A percentile compares a stretch with the other conserved stretches of the same genome.
Conservation (phyloP, 2,113 vertebrate species). For the Plotosus lineatus region DNA sequence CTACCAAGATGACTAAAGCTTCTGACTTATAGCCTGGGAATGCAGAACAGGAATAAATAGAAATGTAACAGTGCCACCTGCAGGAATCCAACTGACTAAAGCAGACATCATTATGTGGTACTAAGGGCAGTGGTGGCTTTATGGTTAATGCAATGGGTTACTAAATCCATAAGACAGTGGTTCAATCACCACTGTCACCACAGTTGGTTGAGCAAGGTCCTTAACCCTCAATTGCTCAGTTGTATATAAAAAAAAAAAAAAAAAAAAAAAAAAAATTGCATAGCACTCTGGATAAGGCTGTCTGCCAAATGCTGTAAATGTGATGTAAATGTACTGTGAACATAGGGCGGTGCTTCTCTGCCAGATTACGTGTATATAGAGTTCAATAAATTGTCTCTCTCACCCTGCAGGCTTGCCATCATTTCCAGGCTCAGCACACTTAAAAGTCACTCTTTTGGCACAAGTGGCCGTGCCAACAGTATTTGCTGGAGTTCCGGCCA, state of each 20-base stretch:
- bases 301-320: too few relatives aligned
- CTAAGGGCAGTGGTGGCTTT: too few relatives aligned
- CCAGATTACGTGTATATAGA: too few relatives aligned
- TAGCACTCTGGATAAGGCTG: too few relatives aligned
- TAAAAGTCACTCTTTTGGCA: conserved; percentile 77
- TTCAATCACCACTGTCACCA: too few relatives aligned
- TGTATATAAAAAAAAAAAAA: too few relatives aligned
- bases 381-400: conserved; percentile 33
- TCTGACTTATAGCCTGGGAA: neutral
- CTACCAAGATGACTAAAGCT: neutral
- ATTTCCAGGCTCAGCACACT: conserved; percentile 72
- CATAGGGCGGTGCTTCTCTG: neutral
- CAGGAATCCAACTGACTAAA: conserved; percentile 49
- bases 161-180: too few relatives aligned
- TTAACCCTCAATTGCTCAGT: too few relatives aligned
- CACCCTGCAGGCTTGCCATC: conserved; percentile 70
- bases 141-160: too few relatives aligned
- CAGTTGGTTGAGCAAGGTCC: too few relatives aligned
- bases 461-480: conserved; percentile 55
- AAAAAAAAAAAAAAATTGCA: too few relatives aligned
- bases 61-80: conserved; percentile 62
- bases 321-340: neutral
- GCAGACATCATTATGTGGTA: too few relatives aligned
- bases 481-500: conserved; percentile 61
- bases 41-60: neutral